Base-by-base conservation (phyloP, 2,888 invertebrate species). In the Pristionchus japonicus region DNA sequence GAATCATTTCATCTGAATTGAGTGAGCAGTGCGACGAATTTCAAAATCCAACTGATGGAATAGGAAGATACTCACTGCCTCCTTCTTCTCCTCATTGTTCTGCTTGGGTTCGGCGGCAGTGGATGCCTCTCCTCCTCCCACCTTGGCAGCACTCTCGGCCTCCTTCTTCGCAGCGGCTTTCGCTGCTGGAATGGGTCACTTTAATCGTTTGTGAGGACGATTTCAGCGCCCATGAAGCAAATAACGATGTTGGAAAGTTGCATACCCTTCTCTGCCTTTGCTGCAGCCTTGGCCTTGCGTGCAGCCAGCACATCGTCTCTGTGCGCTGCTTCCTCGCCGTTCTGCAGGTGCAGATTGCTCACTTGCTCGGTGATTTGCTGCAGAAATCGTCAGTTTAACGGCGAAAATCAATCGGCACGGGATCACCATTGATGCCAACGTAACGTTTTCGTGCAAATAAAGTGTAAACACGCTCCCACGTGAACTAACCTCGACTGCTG, bases 241-340 rank as follows among this genome's bases (percentile, higher is more conserved):
- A 84, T 47, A 84, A 3, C 20, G 20, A 23, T 64, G n/a, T 43
- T 43, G 27, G 31, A 83, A 80, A 11, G 27, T 11, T 31, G 1
- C 64, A 15, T 4, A 91, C 90, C 91, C 89, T 89, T 89, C 9
- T 89, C 91, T 37, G 91, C 91, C 40, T 92, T 92, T 67, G 89
- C 91, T 1, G 91, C 92, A 4, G 91, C 92, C 77, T 92, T 92
- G 6, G 90, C 90, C n/a, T 37, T 88, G 43, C 43, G 89, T 89
- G 87, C 91, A 49, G 86, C 86, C 86, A 86, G 47, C 43, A 86
- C 86, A 57, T 86, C 86, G 20, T 70, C 86, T 31, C 86, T 67
- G 70, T 70, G 49, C 9, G 47, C n/a, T n/a, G n/a, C 40, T 27
- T 67, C 86, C 70, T 67, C 86, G 31, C 86, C 86, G 27, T 86